Evolutionary conservation across 2,113 vertebrate genomes (phyloP), one percentile per base, ranked within the genome.

Genomic region (Pedionomus torquatus): DNA sequence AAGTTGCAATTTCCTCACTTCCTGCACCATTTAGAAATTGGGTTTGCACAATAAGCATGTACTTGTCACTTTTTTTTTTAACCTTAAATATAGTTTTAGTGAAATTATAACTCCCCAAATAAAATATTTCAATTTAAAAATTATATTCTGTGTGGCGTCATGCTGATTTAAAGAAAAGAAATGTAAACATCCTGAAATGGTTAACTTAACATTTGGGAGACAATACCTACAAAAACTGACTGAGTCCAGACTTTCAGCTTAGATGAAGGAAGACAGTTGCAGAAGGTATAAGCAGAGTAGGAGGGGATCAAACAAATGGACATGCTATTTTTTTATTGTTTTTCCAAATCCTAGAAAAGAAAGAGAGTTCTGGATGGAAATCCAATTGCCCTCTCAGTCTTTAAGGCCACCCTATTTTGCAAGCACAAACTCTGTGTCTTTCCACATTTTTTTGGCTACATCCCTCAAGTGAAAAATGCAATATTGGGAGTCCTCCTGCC

Each of bases 91-190:
- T 20, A 30, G 11, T 3, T 48, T 52, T 26, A 69, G 4, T 5
- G 55, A 49, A 55, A 37, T 61, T 1, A 43, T 57, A 71, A 75
- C 57, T 26, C 1, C 3, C 3, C 25, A 25, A 46, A 25, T 12
- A 69, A 69, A 74, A 43, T 13, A 43, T 35, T 82, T 61, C 33
- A 30, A 71, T 44, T 68, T n/a, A n/a, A 65, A 65, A 90, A 69
- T 52, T 28, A 55, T 10, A 1, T 58, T 60, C 20, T 11, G 10
- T 52, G 17, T 1, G 17, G 5, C 1, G 8, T 15, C n/a, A 48
- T 17, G 3, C 17, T 8, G 6, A 51, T 46, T 65, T 51, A 10
- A 41, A 83, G 74, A 8, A 23, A 78, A 48, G 26, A 61, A 83
- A 74, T 5, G 24, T n/a, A 33, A 41, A 61, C 30, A 21, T 49